These are phyloP conservation scores for Eudiplozoon nipponicum DNA, from an alignment of 2,888 invertebrate genomes.

Conservation along the genomic window DNA sequence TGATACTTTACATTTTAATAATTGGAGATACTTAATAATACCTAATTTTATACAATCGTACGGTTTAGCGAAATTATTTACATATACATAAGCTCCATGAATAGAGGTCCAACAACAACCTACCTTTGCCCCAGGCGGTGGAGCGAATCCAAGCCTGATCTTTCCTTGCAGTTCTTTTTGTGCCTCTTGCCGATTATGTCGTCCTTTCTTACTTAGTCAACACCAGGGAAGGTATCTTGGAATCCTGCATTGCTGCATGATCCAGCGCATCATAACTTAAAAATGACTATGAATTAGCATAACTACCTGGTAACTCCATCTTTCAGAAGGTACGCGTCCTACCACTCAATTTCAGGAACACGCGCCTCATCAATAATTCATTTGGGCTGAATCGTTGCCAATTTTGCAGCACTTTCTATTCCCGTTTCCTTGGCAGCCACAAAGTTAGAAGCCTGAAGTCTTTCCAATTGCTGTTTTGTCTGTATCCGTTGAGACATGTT, in stretches of 20 bases:
- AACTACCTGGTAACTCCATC: too few species aligned
- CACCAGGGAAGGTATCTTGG: too few species aligned
- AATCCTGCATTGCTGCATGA: too few species aligned
- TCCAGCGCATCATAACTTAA: too few species aligned
- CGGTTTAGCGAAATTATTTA: too few species aligned
- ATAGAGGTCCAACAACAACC: too few species aligned
- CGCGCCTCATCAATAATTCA: conserved; percentile 32
- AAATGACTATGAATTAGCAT: too few species aligned
- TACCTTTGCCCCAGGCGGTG: conserved; percentile 78
- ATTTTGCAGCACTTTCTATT: conserved; percentile 74
- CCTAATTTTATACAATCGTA: too few species aligned
- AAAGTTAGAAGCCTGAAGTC: conserved; percentile 70
- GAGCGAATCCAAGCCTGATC: conserved; percentile 60
- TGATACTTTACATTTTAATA: too few species aligned
- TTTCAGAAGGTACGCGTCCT: conserved; percentile 40
- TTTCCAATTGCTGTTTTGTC: conserved; percentile 66
- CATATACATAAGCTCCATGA: too few species aligned
- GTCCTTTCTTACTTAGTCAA: too few species aligned
- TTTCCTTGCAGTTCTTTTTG: conserved; percentile 97
- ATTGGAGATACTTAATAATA: too few species aligned
- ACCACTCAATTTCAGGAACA: conserved; percentile 74
- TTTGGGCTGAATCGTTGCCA: conserved; percentile 62
- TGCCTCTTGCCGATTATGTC: conserved; percentile 68
- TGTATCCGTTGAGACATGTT: conserved; percentile 55
- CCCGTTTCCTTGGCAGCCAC: conserved; percentile 85